Percentiles rank a stretch among this genome's conserved stretches.
Conservation (phyloP, 2,113 vertebrate species). For the Piaya cayana region DNA sequence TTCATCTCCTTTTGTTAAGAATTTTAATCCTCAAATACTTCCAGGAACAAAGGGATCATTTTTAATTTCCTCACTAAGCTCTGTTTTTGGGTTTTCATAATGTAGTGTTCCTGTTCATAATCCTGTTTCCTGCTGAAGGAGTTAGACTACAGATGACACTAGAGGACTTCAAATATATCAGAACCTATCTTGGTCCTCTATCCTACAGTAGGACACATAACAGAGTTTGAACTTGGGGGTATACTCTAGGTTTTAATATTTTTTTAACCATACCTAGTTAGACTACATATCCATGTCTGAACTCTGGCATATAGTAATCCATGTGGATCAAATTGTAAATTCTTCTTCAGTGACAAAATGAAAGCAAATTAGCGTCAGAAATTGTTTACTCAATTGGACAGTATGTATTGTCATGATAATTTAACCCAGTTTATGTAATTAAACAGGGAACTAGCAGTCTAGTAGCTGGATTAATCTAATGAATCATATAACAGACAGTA, state of each 20-base stretch:
- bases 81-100: background rate
- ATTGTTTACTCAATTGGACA: background rate
- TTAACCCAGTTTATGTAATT: background rate
- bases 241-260: background rate
- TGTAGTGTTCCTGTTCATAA: background rate
- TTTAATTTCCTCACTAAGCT: background rate
- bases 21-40: background rate
- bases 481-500: background rate
- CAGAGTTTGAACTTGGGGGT: background rate
- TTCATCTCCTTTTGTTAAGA: background rate
- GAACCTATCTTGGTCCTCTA: background rate
- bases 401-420: background rate
- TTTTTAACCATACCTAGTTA: background rate
- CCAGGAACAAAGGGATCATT: background rate
- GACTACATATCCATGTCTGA: background rate
- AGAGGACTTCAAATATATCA: background rate
- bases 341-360: background rate
- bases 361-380: background rate
- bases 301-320: background rate
- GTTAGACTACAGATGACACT: background rate
- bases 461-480: background rate
- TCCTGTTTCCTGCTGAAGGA: background rate
- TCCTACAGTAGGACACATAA: background rate
- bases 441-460: background rate
- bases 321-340: background rate